Evolutionary conservation across 2,797 vertebrate genomes (phyloP).

Genomic region (Buphagus erythrorhynchus): DNA sequence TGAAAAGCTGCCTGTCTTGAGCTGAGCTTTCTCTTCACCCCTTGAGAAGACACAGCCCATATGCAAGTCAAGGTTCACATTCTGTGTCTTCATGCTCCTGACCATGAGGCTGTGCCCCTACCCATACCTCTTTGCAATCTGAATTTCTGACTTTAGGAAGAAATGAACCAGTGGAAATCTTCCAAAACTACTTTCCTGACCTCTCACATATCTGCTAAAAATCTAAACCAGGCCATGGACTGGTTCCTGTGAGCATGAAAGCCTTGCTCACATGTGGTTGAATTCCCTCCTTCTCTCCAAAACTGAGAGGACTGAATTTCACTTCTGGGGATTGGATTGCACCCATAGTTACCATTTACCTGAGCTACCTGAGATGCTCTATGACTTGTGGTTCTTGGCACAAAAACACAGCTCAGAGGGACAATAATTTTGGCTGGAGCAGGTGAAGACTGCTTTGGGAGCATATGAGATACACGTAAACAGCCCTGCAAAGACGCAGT

Average conservation of each 20-base stretch:
- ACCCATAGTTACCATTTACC: neutral
- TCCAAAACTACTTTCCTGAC: neutral
- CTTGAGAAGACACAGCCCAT: fast-evolving
- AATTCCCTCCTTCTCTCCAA: neutral
- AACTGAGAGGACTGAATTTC: neutral
- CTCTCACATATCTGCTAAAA: neutral
- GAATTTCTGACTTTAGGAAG: neutral
- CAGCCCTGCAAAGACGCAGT: neutral
- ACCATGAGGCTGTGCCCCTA: fast-evolving
- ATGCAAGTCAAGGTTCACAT: neutral
- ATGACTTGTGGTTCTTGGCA: neutral
- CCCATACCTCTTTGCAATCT: neutral
- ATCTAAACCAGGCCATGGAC: neutral
- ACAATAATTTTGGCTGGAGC: neutral
- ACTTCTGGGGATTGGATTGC: neutral
- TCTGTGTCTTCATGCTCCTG: neutral
- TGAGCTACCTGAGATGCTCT: neutral
- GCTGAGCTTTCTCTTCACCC: neutral
- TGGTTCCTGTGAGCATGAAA: neutral
- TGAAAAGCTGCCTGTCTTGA: neutral
- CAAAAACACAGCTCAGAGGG: neutral
- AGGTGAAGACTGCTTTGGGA: neutral
- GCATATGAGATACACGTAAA: neutral
- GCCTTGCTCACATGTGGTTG: neutral
- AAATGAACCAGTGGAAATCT: neutral